Evolutionary conservation across 2,888 invertebrate genomes (phyloP).

Genomic region (Dolichomitus sp.): DNA sequence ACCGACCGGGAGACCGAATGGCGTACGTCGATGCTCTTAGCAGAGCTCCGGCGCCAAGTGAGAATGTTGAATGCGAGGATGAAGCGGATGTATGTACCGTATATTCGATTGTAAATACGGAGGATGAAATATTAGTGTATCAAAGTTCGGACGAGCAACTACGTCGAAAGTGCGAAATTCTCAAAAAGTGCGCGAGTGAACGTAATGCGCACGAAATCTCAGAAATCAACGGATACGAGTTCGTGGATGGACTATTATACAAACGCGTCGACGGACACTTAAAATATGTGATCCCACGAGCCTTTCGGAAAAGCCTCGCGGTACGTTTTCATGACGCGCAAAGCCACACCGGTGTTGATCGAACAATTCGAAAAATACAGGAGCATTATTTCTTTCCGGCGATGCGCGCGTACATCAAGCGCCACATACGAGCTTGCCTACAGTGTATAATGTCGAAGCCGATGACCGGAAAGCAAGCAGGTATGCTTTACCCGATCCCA

Average conservation of each 20-base stretch:
- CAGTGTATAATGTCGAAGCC: conserved; percentile 70
- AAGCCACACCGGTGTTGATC: conserved; percentile 70
- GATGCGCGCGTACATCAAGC: conserved; percentile 64
- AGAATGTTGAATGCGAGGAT: conserved; percentile 30
- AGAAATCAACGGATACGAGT: conserved; percentile 20
- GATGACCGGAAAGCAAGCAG: conserved; percentile 64
- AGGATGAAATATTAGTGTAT: conserved; percentile 15
- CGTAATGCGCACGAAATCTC: background rate
- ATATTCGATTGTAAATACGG: background rate
- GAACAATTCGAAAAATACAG: conserved; percentile 56
- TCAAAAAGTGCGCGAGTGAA: background rate
- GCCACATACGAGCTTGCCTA: conserved; percentile 70
- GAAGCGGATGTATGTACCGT: background rate
- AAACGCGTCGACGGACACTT: conserved; percentile 26
- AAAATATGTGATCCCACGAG: conserved; percentile 36
- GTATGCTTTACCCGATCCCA: conserved; percentile 72
- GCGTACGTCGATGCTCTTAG: conserved; percentile 72
- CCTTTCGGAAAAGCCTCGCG: conserved; percentile 60
- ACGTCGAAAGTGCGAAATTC: conserved; percentile 11
- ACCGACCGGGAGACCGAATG: conserved; percentile 68
- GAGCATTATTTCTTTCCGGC: conserved; percentile 71
- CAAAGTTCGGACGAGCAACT: conserved; percentile 13
- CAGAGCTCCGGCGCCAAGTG: conserved; percentile 59
- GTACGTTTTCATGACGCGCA: conserved; percentile 66
- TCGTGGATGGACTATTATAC: conserved; percentile 54